These are phyloP conservation scores for Bubo blakistoni DNA, from an alignment of 2,113 vertebrate genomes.

Conservation along the genomic window DNA sequence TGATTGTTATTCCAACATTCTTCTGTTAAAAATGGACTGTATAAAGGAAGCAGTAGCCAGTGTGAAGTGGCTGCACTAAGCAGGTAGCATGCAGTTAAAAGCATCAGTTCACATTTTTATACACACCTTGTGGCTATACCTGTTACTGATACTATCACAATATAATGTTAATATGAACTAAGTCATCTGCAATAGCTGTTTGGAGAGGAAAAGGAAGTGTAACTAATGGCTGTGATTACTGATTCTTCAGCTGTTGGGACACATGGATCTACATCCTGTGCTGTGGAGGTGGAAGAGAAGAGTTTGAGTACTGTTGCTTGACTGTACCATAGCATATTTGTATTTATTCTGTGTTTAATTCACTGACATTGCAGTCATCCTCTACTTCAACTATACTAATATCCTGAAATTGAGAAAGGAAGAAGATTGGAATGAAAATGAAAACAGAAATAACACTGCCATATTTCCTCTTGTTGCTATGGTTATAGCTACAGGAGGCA, in stretches of 20 bases:
- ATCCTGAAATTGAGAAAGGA: neutral
- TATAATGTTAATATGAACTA: neutral
- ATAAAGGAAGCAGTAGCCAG: neutral
- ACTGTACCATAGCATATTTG: neutral
- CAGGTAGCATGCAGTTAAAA: fast-evolving
- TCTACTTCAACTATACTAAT: neutral
- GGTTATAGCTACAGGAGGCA: neutral
- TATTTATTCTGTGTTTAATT: neutral
- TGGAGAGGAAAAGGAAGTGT: neutral
- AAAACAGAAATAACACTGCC: neutral
- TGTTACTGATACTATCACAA: neutral
- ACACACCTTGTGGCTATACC: neutral
- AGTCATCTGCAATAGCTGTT: neutral
- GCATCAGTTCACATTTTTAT: neutral
- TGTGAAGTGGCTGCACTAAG: neutral
- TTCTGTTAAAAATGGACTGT: neutral
- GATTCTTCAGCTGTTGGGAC: neutral
- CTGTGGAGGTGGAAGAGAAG: neutral
- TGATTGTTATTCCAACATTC: neutral
- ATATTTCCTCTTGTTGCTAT: neutral
- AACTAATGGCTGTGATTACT: neutral
- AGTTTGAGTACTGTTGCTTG: neutral
- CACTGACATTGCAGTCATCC: neutral
- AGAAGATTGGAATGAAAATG: neutral
- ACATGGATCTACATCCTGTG: neutral